phyloP scores from a whole-genome alignment of 2,113 vertebrate genomes.

The Corythaeola cristata region DNA sequence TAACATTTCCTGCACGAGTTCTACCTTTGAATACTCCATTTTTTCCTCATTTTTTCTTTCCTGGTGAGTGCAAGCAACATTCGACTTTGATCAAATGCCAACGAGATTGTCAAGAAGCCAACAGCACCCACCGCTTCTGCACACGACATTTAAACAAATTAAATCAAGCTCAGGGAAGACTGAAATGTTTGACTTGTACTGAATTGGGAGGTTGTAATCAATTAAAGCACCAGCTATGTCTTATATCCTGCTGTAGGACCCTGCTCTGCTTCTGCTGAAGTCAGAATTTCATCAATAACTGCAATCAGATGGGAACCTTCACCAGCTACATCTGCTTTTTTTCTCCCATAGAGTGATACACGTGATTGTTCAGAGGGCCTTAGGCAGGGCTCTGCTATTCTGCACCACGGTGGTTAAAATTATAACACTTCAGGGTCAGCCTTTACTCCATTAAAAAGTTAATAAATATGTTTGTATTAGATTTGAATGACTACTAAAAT shows the following conservation, averaged over 20 bases:
- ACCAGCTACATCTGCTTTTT: not conserved
- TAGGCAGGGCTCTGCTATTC: not conserved
- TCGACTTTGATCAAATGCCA: conserved; percentile 16
- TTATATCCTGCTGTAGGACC: not conserved
- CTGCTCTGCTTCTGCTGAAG: not conserved
- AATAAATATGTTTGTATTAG: not conserved
- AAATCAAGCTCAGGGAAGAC: conserved; percentile 13
- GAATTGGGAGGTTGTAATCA: not conserved
- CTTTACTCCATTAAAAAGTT: not conserved
- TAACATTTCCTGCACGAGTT: not conserved
- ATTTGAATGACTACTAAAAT: not conserved
- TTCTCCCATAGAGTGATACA: not conserved
- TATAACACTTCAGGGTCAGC: not conserved
- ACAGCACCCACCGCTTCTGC: not conserved
- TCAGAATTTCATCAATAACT: not conserved
- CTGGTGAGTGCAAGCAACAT: not conserved
- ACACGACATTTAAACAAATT: conserved; percentile 39
- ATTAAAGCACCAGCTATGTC: not conserved
- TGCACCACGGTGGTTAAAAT: not conserved
- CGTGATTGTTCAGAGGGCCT: not conserved
- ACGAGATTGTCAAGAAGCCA: not conserved
- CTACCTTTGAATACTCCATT: not conserved
- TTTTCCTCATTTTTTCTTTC: not conserved
- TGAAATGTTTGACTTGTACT: not conserved
- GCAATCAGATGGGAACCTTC: not conserved